These are phyloP conservation scores for Operophtera brumata DNA, from an alignment of 2,888 invertebrate species.

Conservation along the genomic window DNA sequence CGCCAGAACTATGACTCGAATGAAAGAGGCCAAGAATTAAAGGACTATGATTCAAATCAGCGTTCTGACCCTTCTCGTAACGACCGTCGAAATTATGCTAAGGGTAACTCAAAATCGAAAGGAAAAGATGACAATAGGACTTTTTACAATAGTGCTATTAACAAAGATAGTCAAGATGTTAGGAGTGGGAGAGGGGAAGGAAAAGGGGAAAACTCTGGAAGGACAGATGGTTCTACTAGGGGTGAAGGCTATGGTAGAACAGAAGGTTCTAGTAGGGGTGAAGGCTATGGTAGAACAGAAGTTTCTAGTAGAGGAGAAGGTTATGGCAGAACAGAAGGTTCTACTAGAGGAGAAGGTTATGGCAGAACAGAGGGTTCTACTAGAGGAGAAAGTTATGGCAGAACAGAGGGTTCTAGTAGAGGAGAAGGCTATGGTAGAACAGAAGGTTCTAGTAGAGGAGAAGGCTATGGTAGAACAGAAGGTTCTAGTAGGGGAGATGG, in stretches of 20 bases:
- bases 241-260: conserved; percentile 15
- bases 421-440: too few species aligned
- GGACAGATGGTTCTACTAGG: conserved; percentile 3
- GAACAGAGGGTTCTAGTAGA: conserved; percentile 34
- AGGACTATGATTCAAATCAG: conserved; percentile 27
- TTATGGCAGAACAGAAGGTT: conserved; percentile 7
- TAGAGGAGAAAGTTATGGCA: conserved; percentile 4
- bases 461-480: conserved; percentile 10
- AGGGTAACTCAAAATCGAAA: conserved; percentile 55
- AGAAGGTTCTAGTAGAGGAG: too few species aligned
- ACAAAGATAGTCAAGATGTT: conserved; percentile 61
- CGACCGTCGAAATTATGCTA: conserved; percentile 56
- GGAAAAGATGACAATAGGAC: conserved; percentile 66
- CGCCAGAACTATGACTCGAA: conserved; percentile 14
- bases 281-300: conserved; percentile 7
- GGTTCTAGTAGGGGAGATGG: conserved; percentile 12
- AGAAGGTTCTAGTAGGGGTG: conserved; percentile 4
- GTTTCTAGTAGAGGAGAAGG: conserved; percentile 2
- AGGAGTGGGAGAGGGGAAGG: conserved; percentile 50
- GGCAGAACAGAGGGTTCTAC: conserved; percentile 7
- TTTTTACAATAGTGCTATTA: conserved; percentile 67
- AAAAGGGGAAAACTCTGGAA: conserved; percentile 6
- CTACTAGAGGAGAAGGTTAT: conserved; percentile 1
- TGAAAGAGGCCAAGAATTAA: conserved; percentile 18
- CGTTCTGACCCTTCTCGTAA: conserved; percentile 31